Evolutionary conservation across 2,888 invertebrate genomes (phyloP).

Genomic region (Leucozona laternaria): DNA sequence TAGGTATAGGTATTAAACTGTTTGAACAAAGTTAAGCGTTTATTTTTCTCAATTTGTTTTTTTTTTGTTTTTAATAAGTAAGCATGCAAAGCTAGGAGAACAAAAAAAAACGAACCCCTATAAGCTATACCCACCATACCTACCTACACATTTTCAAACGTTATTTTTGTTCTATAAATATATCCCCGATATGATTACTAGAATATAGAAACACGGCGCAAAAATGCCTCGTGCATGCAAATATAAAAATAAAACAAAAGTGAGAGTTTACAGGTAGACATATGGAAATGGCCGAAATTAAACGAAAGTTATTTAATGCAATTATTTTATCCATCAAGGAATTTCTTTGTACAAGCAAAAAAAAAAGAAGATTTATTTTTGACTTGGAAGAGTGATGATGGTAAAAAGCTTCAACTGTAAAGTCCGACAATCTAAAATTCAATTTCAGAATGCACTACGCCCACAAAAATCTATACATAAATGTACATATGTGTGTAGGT

Average conservation of each 20-base stretch:
- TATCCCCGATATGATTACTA: conserved; percentile 66
- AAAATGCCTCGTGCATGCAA: conserved; percentile 56
- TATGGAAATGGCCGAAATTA: conserved; percentile 16
- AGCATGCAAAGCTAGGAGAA: background rate
- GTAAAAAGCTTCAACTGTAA: background rate
- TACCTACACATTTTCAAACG: background rate
- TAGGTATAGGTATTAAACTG: conserved; percentile 67
- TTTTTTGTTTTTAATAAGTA: background rate
- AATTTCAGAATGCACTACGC: background rate
- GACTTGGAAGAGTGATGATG: background rate
- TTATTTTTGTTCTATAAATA: conserved; percentile 35
- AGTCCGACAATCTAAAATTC: background rate
- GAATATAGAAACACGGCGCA: conserved; percentile 57
- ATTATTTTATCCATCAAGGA: conserved; percentile 37
- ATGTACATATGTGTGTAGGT: no score
- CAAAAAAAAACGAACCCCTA: conserved; percentile 5
- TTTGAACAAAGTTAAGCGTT: conserved; percentile 13
- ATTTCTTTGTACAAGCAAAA: background rate
- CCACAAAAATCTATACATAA: background rate
- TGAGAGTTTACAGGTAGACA: conserved; percentile 29
- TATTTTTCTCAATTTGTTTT: background rate
- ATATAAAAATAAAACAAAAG: conserved; percentile 60
- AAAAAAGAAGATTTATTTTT: no score
- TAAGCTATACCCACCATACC: background rate
- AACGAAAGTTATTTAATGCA: conserved; percentile 38